Evolutionary conservation across 2,113 vertebrate genomes (phyloP), one percentile per base, ranked within the genome.

Genomic region (Poeciliopsis prolifica): DNA sequence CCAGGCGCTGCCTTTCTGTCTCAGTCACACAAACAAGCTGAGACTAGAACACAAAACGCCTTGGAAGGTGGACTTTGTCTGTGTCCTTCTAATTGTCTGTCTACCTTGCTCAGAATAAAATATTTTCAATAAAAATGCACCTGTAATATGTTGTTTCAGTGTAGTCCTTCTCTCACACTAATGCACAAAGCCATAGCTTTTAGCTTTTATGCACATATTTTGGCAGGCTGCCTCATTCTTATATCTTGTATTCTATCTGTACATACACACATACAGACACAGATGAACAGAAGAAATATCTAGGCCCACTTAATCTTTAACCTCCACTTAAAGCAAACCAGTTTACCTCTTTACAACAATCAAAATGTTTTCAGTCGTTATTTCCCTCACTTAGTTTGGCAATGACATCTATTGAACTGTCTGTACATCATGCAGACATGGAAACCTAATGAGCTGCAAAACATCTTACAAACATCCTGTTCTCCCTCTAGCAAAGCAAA

Each of bases 391-490:
- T 64, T 75, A 48, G 62, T 86, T 42, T 71, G 75, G 74, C 78
- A 68, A 3, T 0, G 65, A 90, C 72, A 81, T 88, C 79, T 83
- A 69, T 29, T 86, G 80, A 77, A 66, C 70, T 48, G 63, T 80
- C 54, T 51, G 68, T 68, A 58, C 24, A 1, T 58, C 24, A 58
- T n/a, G 82, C 74, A 81, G 31, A 26, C 37, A 1, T 10, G 69
- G 79, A 83, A 61, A 14, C 70, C 31, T n/a, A 19, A 68, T 83
- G 72, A 73, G 78, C 81, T 84, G 81, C 75, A 87, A 78, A 91
- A 71, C 74, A 82, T 87, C 86, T 91, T 79, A 87, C 69, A 72
- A 84, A 92, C 78, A 84, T 83, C 82, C 78, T 77, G 86, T 84
- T 58, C 22, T n/a, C 84, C 81, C 84, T 79, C 68, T 76, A 64